Base-by-base conservation (phyloP, 1,140 invertebrate genomes). In the Drosophila dunni region DNA sequence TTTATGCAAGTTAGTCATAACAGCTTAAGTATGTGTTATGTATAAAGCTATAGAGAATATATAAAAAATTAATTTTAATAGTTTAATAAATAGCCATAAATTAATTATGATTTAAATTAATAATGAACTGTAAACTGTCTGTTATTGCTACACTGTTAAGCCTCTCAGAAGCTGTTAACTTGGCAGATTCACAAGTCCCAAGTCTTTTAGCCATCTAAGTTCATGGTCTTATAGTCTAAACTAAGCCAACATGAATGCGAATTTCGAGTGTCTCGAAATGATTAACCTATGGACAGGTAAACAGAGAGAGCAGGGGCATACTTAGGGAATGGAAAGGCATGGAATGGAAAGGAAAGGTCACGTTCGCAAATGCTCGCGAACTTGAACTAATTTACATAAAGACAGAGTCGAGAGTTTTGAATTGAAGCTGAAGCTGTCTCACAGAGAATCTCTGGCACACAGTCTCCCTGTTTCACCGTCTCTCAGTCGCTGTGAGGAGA, bases 381-480 rank as follows among this genome's bases (percentile, higher is more conserved):
- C 75, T 91, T 84, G 83, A 91, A 89, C 83, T 91, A 81, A 91
- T 91, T 91, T 91, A 85, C 89, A 91, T 91, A 82, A 84, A 76
- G 72, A 63, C 75, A 81, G 65, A 60, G 50, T 56, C 36, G 40
- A 56, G 36, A 53, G 50, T 53, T 46, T 46, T 53, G 50, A 11
- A 53, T 53, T 53, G 24, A 65, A 40, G 46, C 36, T 61, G 36
- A 11, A 53, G 53, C 53, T 38, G 36, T n/a, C n/a, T 7, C 10
- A 8, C 44, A 3, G 44, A 5, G 15, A 2, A 6, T 20, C 15
- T 20, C 56, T 45, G 20, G 3, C 36, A 13, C 29, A 11, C 15
- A 11, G 36, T 4, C 7, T 9, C 7, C n/a, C 29, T 38, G 56
- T 42, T 17, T 42, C 10, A 13, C 17, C 7, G 11, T n/a, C 9